Evolutionary conservation across 2,113 vertebrate genomes (phyloP).

Genomic region (Petrocephalus zakoni): DNA sequence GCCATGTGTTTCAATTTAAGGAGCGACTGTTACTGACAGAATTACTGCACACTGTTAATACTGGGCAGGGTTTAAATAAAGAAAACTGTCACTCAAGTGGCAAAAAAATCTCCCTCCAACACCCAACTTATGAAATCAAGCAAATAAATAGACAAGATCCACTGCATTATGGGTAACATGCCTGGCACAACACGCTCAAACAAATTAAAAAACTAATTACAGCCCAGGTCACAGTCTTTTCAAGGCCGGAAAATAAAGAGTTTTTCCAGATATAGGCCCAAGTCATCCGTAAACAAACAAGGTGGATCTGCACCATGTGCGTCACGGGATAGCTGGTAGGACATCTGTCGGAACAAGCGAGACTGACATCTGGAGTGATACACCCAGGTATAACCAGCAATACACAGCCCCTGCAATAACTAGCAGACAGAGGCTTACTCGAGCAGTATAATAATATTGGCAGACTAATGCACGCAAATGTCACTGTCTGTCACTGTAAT

Average conservation of each 20-base stretch:
- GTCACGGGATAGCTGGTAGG: background rate
- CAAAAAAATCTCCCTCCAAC: background rate
- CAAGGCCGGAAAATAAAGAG: background rate
- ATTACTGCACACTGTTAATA: background rate
- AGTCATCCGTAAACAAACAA: background rate
- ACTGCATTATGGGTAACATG: background rate
- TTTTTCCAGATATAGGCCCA: background rate
- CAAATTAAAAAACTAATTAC: slow-evolving; percentile 4
- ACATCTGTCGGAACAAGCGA: background rate
- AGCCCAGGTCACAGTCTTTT: background rate
- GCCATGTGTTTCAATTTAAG: background rate
- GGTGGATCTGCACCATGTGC: background rate
- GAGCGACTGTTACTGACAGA: background rate
- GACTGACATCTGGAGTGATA: background rate
- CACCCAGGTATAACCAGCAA: background rate
- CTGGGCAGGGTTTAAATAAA: background rate
- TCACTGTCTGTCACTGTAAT: background rate
- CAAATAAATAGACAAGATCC: background rate
- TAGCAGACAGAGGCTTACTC: background rate
- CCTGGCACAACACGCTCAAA: background rate
- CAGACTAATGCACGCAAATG: background rate
- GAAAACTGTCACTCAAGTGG: background rate
- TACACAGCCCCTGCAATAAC: background rate
- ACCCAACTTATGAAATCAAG: background rate
- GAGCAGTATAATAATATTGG: background rate